These are phyloP conservation scores for Phlogophora meticulosa DNA, from an alignment of 2,888 invertebrate genomes.

Conservation along the genomic window DNA sequence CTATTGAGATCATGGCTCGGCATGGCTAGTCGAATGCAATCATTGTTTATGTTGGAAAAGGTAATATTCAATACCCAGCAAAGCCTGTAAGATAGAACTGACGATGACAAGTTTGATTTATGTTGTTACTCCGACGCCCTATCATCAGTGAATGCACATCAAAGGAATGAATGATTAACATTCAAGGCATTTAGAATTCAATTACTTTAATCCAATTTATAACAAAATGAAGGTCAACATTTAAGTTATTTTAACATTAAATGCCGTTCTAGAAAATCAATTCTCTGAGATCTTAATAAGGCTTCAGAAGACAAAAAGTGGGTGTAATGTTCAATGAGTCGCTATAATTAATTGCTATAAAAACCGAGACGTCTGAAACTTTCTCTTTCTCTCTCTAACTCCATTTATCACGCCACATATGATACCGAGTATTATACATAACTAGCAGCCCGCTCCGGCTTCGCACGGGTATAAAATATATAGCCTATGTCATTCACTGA, in stretches of 20 bases:
- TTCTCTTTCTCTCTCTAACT: constrained; percentile 8
- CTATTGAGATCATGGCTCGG: constrained; percentile 66
- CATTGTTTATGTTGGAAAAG: constrained; percentile 40
- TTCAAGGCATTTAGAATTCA: constrained; percentile 3
- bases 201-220: constrained; percentile 11
- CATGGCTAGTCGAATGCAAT: constrained; percentile 57
- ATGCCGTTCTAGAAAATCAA: constrained; percentile 17
- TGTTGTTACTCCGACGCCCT: neutral
- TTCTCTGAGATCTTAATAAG: constrained; percentile 21
- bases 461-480: no score
- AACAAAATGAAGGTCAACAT: neutral
- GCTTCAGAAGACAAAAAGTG: constrained; percentile 12
- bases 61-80: neutral
- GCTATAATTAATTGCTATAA: constrained; percentile 47
- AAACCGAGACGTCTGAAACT: constrained; percentile 15
- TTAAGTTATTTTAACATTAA: constrained; percentile 22
- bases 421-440: neutral
- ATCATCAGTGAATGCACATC: constrained; percentile 2
- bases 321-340: constrained; percentile 37
- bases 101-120: constrained; percentile 3
- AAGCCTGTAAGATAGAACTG: neutral
- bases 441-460: no score
- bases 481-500: no score
- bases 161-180: constrained; percentile 21
- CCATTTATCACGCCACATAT: constrained; percentile 30